Evolutionary conservation across 2,113 vertebrate species (phyloP), one percentile per base, ranked within the genome.

Genomic region (Esox niger): DNA sequence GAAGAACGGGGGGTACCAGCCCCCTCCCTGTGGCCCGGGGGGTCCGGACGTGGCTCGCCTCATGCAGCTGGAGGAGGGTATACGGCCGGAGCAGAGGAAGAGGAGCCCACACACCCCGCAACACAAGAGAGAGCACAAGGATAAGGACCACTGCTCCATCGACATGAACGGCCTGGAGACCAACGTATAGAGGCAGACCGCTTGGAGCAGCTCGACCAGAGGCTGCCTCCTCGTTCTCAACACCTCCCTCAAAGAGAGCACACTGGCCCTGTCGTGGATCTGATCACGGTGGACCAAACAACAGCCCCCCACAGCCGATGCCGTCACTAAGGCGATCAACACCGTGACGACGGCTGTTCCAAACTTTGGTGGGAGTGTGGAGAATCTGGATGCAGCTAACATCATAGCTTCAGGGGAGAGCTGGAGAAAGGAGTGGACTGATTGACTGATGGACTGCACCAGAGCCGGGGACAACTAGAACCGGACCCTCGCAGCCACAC

Each of bases 131-230:
- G 86, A 78, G 64, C 84, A 90, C 86, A 88, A 84, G 77, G 90
- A 93, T 76, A 93, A 92, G 84, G 94, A 97, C 69, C 94, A 98
- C 84, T 98, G 95, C 79, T 92, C 95, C 70, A 92, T 99, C 46
- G 94, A 99, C 84, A 98, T 99, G 90, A 95, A 93, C 6, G 94
- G 96, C 73, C 91, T 99, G 38, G 97, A 99, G 90, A 98, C 97
- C 63, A 98, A 96, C 0, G 97, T 99, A 84, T 99, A 92, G 73
- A 71, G 35, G 35, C 35, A 6, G 4, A 5, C 11, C 11, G 5
- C 35, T 38, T 9, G 3, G 13, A 17, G 3, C 47, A 49, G 13
- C n/a, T n/a, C n/a, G 35, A 38, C 35, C 55, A 57, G 8, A 26
- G 13, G 55, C 21, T 57, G 21, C 38, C 13, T 43, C 38, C 38